phyloP scores from a whole-genome alignment of 2,797 vertebrate genomes.

The Pyrrhura leucotis region DNA sequence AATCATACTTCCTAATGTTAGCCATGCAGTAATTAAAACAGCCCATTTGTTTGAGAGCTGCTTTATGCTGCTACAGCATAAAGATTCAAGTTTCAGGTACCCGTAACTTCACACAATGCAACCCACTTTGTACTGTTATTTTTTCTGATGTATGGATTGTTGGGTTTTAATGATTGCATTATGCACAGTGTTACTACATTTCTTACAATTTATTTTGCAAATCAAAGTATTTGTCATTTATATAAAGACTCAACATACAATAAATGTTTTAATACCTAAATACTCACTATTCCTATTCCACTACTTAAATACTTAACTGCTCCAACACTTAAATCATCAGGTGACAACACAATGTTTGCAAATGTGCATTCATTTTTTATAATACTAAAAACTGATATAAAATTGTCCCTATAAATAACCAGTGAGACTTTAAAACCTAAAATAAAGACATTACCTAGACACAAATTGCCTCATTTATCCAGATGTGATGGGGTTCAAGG shows the following conservation, averaged over 20 bases:
- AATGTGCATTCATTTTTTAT: not conserved
- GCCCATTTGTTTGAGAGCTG: not conserved
- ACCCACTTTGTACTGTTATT: not conserved
- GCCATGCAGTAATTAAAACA: constrained; percentile 23
- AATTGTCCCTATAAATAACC: not conserved
- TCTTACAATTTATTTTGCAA: not conserved
- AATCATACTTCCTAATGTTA: not conserved
- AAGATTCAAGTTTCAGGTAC: not conserved
- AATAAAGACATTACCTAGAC: not conserved
- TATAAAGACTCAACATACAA: not conserved
- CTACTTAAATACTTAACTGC: not conserved
- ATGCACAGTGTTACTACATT: not conserved
- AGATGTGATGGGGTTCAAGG: not conserved
- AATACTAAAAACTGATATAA: not conserved
- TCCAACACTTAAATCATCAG: not conserved
- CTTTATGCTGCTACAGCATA: not conserved
- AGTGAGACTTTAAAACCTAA: not conserved
- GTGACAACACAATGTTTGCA: not conserved
- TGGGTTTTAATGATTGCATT: not conserved
- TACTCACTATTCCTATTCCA: not conserved
- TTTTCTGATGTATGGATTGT: not conserved
- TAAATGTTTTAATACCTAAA: not conserved
- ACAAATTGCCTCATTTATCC: not conserved
- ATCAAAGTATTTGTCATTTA: not conserved
- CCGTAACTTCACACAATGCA: not conserved